A percentile compares a stretch with the other conserved stretches of the same genome.
Conservation (phyloP, 2,797 vertebrate species). For the Enteromius unitaeniatus region DNA sequence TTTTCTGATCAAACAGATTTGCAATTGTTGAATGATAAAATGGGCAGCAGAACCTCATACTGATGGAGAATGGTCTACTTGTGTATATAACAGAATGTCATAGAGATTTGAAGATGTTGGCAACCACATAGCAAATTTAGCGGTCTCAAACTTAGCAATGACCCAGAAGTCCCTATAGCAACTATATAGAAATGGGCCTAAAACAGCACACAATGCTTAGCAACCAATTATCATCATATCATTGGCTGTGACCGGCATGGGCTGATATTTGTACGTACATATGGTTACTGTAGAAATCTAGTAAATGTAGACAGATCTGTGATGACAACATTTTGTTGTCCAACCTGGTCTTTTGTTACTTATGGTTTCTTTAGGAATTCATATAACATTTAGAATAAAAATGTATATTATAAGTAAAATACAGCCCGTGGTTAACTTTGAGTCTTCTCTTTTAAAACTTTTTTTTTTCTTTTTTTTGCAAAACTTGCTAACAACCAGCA, state of each 20-base stretch:
- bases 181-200: background rate
- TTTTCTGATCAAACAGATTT: background rate
- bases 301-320: background rate
- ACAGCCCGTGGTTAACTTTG: background rate
- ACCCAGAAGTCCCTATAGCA: constrained; percentile 15
- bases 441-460: background rate
- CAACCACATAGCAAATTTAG: background rate
- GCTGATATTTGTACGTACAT: background rate
- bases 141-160: background rate
- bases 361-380: background rate
- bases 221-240: background rate
- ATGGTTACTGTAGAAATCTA: background rate
- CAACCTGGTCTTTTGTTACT: background rate
- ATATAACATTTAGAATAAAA: background rate
- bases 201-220: background rate
- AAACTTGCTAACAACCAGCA: background rate
- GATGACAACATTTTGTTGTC: background rate
- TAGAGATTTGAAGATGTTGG: background rate
- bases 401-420: background rate
- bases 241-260: background rate
- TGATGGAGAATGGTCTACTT: background rate
- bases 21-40: background rate
- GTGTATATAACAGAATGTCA: background rate
- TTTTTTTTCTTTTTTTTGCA: background rate
- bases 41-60: background rate